Evolutionary conservation across 2,888 invertebrate species (phyloP), one percentile per base, ranked within the genome.

Genomic region (Drosophila recens): DNA sequence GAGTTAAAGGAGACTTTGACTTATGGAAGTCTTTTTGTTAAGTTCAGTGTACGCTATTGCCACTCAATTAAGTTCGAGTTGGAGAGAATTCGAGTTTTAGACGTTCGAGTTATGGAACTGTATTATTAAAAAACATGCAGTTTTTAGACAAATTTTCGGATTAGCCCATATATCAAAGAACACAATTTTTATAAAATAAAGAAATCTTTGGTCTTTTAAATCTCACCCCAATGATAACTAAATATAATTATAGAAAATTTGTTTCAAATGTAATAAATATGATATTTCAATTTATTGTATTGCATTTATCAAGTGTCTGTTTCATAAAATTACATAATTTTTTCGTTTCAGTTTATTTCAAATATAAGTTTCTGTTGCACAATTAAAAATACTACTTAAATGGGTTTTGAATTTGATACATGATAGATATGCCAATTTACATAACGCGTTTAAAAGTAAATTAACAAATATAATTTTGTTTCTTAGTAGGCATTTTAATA

Each of bases 231-330:
- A n/a, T 13, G 6, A 27, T n/a, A 15, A 27, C 2, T 15, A 2
- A 38, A 6, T 11, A 15, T n/a, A 27, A 4, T 17, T 30, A n/a
- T 4, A n/a, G 10, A 57, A 23, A 17, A 45, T 13, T 15, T 1
- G 1, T 49, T 59, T 49, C 2, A 17, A n/a, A 30, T 59, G 17
- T 42, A 42, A 61, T 61, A 61, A 61, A 61, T 54, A 4, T 54
- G 33, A 4, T 61, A 15, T 54, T 51, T 36, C 23, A 68, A 27
- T 69, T 69, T 54, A 51, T 48, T 58, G 34, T 54, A 11, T 51
- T 61, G 17, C 40, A 33, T 61, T 23, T 42, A 15, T 42, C 5
- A 51, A 20, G 33, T 36, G 30, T 51, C 40, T 33, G 11, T 40
- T 49, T 42, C 4, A n/a, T 20, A 33, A 49, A 27, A 5, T 27